Base-by-base conservation (phyloP, 2,888 invertebrate genomes). In the Lapara coniferarum region DNA sequence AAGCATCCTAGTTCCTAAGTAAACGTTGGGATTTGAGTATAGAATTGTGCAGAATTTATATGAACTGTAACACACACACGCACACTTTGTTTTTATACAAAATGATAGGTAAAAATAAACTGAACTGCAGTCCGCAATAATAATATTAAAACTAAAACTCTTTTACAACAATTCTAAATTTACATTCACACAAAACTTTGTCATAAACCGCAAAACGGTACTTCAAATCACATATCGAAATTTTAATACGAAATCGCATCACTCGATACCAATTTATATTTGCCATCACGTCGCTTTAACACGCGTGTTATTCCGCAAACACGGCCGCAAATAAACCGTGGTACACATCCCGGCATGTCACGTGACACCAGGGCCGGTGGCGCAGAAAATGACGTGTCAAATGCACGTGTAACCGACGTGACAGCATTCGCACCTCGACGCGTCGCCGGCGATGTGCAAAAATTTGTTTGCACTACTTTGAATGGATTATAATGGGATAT, bases 361-460 rank as follows among this genome's bases (percentile, higher is more conserved):
- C 89, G 88, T 82, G 55, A 55, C 55, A 19, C 84, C 88, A 87
- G 87, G 76, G 78, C 73, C 72, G 71, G 57, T 80, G 84, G 85
- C 69, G 89, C 85, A 89, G 90, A 92, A 92, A 93, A 93, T 92
- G 86, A 91, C 88, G 75, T 92, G 92, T 92, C 92, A 92, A 70
- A 71, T 67, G 74, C 76, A 78, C 81, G 76, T 81, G 82, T 76
- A 78, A 78, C 71, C 81, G 82, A 82, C 81, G 78, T 82, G 83
- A 81, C 72, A 79, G 46, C 19, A 53, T 80, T 79, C 78, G 68
- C 78, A 78, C 78, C 74, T 63, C 63, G 63, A 30, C 58, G 76
- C 58, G 56, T 68, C 56, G 70, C 49, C 49, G 69, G 25, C 68
- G 67, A 44, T 68, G 44, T 55, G 63, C 46, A 67, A 70, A 67